Percentiles rank a stretch among this genome's conserved stretches.
These are phyloP conservation scores for Oryctes rhinoceros DNA, from an alignment of 1,140 invertebrate species.

Conservation along the genomic window DNA sequence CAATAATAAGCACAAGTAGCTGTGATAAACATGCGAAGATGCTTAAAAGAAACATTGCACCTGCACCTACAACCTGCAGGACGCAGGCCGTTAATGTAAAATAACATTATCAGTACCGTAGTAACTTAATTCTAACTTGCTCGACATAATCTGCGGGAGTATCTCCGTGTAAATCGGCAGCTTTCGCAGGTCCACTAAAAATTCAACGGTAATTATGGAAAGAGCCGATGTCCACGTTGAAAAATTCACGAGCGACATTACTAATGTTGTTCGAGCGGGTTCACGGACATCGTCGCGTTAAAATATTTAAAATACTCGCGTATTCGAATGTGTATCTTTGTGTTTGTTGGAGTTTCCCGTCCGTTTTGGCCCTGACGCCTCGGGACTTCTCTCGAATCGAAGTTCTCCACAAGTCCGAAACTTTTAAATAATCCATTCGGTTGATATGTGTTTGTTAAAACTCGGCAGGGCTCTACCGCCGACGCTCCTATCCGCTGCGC, in stretches of 20 bases:
- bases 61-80: no score
- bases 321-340: conserved; percentile 1
- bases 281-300: neutral
- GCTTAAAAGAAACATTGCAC: no score
- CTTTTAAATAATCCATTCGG: conserved; percentile 34
- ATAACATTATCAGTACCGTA: no score
- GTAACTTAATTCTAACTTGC: no score
- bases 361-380: conserved; percentile 7
- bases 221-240: neutral
- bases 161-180: no score
- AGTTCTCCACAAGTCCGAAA: conserved; percentile 24
- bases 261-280: neutral
- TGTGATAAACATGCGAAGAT: no score
- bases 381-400: conserved; percentile 16
- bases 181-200: neutral
- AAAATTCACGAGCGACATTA: conserved; percentile 17
- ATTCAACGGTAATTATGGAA: conserved; percentile 17
- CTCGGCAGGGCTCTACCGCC: neutral
- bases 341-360: neutral
- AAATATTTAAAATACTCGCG: conserved; percentile 19
- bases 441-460: neutral
- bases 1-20: no score
- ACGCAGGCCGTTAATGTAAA: no score
- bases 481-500: neutral
- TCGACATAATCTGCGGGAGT: no score